Evolutionary conservation across 2,797 vertebrate genomes (phyloP).

Genomic region (Denticeps clupeoides): DNA sequence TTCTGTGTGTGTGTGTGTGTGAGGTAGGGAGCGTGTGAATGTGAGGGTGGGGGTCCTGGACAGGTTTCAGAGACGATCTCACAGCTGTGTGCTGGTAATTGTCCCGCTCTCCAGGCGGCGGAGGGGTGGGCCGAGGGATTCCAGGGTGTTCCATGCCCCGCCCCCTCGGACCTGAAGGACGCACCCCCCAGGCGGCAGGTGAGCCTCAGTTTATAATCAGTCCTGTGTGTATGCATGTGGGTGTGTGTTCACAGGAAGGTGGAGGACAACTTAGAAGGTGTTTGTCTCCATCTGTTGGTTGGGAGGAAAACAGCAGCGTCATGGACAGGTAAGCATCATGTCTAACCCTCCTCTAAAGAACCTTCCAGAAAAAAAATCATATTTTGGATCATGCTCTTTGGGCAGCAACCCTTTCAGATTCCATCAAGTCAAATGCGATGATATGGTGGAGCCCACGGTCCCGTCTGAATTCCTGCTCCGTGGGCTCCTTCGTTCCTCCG

Average conservation of each 20-base stretch:
- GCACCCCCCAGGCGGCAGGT: slow-evolving; percentile 40
- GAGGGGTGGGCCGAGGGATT: slow-evolving; percentile 32
- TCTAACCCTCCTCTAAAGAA: too few relatives aligned
- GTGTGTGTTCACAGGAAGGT: not conserved
- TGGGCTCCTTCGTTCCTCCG: too few relatives aligned
- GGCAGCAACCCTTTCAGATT: too few relatives aligned
- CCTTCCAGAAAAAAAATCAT: too few relatives aligned
- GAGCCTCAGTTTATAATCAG: slow-evolving; percentile 23
- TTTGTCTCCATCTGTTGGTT: slow-evolving; percentile 56
- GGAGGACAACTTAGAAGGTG: slow-evolving; percentile 8
- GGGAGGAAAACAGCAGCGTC: not conserved
- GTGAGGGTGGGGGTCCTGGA: too few relatives aligned
- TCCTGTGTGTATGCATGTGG: slow-evolving; percentile 5
- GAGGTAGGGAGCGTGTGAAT: slow-evolving; percentile 38
- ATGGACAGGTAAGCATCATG: too few relatives aligned
- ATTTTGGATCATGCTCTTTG: too few relatives aligned
- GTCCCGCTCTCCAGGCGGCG: slow-evolving; percentile 37
- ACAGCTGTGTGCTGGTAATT: slow-evolving; percentile 56
- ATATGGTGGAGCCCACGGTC: too few relatives aligned
- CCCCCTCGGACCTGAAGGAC: not conserved
- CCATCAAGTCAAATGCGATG: too few relatives aligned
- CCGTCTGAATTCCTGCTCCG: too few relatives aligned
- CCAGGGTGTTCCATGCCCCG: slow-evolving; percentile 38
- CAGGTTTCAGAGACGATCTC: slow-evolving; percentile 39
- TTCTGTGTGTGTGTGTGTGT: slow-evolving; percentile 16